phyloP scores from a whole-genome alignment of 35 echinoderm and acorn worm species.

The Patiria miniata region DNA sequence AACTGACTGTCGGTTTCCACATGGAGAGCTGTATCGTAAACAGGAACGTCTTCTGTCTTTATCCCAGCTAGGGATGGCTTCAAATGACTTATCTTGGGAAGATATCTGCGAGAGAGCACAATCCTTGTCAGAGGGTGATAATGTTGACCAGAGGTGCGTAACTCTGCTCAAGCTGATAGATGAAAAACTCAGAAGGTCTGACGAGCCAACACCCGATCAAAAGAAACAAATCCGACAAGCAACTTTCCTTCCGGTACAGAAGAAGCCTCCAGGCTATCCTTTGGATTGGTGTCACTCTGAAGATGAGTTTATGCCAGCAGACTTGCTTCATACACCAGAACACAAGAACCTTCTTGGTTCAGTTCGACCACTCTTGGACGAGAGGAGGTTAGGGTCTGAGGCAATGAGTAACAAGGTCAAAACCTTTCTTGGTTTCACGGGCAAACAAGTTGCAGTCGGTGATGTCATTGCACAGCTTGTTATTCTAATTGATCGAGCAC shows the following conservation, averaged over 20 bases:
- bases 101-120: conserved; percentile 50
- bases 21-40: not conserved
- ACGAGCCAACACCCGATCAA: not conserved
- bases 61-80: conserved; percentile 51
- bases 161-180: conserved; percentile 30
- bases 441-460: not conserved
- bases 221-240: not conserved
- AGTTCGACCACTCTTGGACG: conserved; percentile 9
- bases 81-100: conserved; percentile 19
- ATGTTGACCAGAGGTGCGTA: conserved; percentile 7
- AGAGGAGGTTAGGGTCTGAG: not conserved
- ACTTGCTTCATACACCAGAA: not conserved
- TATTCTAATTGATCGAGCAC: not conserved
- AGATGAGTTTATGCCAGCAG: not conserved
- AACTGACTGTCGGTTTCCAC: conserved; percentile 52
- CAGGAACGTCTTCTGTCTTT: conserved; percentile 27
- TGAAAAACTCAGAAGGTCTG: not conserved
- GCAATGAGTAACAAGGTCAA: not conserved
- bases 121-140: not conserved
- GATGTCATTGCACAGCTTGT: conserved; percentile 7
- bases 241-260: conserved; percentile 36
- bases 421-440: conserved; percentile 4
- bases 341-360: conserved; percentile 24
- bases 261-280: not conserved
- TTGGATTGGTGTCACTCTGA: not conserved